Conservation (phyloP, 2,113 vertebrate species). For the Peromyscus maniculatus region DNA sequence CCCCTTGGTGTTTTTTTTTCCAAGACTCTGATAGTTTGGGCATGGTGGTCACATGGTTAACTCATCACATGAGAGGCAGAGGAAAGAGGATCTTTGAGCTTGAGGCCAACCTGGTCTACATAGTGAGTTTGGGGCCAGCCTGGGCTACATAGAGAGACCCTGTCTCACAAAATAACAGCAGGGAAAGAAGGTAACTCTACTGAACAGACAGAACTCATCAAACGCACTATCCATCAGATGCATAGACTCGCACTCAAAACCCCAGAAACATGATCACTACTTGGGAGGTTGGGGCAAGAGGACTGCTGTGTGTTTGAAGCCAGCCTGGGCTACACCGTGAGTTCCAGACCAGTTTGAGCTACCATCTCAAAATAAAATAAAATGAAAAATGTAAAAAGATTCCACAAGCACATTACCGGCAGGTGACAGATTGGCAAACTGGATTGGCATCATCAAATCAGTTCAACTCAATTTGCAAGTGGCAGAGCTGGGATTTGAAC, state of each 20-base stretch:
- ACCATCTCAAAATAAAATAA: not conserved
- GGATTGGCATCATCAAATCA: not conserved
- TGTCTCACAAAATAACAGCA: not conserved
- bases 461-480: not conserved
- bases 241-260: not conserved
- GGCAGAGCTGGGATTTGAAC: not conserved
- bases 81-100: not conserved
- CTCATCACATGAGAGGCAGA: not conserved
- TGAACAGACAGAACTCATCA: not conserved
- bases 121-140: not conserved
- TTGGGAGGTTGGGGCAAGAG: not conserved
- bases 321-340: not conserved
- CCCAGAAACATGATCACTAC: not conserved
- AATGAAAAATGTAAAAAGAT: not conserved
- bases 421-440: not conserved
- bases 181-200: not conserved
- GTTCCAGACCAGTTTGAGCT: not conserved
- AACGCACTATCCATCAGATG: not conserved
- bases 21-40: not conserved
- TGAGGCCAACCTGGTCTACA: not conserved
- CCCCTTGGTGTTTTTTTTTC: not conserved
- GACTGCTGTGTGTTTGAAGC: no score
- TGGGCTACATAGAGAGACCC: not conserved
- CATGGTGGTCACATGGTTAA: not conserved
- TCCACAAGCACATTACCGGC: not conserved